phyloP scores from a whole-genome alignment of 2,113 vertebrate species.

The Cyphomyrus plagiostoma region DNA sequence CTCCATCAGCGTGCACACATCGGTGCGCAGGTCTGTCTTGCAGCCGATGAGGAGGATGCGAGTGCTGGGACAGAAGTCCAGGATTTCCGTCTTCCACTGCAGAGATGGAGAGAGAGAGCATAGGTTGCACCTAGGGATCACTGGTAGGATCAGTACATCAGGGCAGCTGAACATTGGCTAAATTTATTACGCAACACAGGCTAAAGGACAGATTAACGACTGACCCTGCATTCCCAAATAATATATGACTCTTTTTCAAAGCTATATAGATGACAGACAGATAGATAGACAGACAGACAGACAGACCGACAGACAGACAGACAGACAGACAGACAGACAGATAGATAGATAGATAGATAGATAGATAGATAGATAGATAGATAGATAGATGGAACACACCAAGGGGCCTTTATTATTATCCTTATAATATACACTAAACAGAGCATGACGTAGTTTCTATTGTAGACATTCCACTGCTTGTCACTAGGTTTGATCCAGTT shows the following conservation, averaged over 20 bases:
- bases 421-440: not conserved
- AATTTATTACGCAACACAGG: not conserved
- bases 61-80: slow-evolving; percentile 85
- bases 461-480: not conserved
- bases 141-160: not conserved
- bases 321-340: too few species aligned
- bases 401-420: not conserved
- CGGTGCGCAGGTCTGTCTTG: slow-evolving; percentile 85
- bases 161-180: not conserved
- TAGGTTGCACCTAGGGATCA: not conserved
- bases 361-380: not conserved
- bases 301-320: not conserved
- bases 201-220: not conserved
- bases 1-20: slow-evolving; percentile 92
- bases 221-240: not conserved
- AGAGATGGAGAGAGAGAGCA: not conserved
- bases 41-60: slow-evolving; percentile 85
- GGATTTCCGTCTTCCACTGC: slow-evolving; percentile 89
- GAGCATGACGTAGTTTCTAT: not conserved
- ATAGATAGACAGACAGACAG: not conserved
- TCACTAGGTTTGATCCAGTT: not conserved
- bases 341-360: too few species aligned
- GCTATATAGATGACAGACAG: not conserved
- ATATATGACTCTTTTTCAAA: not conserved
- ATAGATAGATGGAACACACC: not conserved